A percentile compares a stretch with the other conserved stretches of the same genome.
Conservation (phyloP, 2,888 invertebrate species). For the Drosophila setosimentum region DNA sequence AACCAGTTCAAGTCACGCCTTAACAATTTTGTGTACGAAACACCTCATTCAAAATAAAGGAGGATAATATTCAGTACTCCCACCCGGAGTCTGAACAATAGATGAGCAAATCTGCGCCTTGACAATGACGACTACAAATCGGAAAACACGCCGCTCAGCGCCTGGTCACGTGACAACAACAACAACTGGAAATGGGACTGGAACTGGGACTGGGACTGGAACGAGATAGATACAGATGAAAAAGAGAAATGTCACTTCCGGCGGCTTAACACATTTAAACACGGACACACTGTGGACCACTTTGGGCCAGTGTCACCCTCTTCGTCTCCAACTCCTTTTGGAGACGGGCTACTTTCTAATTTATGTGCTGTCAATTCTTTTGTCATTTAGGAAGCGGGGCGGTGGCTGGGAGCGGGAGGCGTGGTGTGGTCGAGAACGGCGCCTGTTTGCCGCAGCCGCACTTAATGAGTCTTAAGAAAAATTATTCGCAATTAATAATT, state of each 20-base stretch:
- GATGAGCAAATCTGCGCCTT: conserved; percentile 59
- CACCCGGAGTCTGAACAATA: conserved; percentile 47
- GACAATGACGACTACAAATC: conserved; percentile 79
- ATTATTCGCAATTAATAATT: conserved; percentile 81
- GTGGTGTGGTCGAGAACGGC: conserved; percentile 51
- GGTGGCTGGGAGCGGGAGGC: neutral
- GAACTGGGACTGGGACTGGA: conserved; percentile 12
- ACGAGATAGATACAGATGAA: conserved; percentile 24
- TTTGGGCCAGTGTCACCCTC: conserved; percentile 37
- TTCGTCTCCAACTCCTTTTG: neutral
- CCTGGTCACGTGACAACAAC: conserved; percentile 73
- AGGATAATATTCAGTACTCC: neutral
- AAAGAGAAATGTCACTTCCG: conserved; percentile 79
- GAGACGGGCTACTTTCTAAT: conserved; percentile 75
- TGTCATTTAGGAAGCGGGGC: conserved; percentile 64
- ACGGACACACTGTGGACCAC: conserved; percentile 57
- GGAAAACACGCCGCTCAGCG: conserved; percentile 73
- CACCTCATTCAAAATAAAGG: conserved; percentile 48
- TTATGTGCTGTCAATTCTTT: conserved; percentile 81
- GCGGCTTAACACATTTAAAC: conserved; percentile 78
- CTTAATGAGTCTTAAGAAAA: conserved; percentile 81
- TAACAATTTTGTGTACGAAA: conserved; percentile 15
- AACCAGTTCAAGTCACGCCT: conserved; percentile 23
- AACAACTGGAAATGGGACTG: conserved; percentile 16
- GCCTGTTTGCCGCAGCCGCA: conserved; percentile 71